Percentiles rank a stretch among this genome's conserved stretches.
phyloP scores from a whole-genome alignment of 2,888 invertebrate species.

The Petrophora chlorosata region DNA sequence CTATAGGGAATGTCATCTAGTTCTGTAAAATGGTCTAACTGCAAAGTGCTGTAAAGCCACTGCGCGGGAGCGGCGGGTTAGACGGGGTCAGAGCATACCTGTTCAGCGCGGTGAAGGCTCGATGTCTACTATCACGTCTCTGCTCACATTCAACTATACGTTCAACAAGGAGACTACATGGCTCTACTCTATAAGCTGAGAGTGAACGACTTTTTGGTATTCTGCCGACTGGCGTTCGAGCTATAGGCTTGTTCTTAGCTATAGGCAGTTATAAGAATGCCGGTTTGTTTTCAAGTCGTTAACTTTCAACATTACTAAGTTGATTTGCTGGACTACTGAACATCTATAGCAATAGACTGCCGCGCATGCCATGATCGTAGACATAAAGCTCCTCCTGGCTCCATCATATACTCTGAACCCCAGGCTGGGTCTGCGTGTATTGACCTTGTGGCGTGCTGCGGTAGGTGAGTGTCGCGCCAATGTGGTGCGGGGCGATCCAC shows the following conservation, averaged over 20 bases:
- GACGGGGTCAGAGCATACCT: constrained; percentile 19
- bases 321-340: too few species aligned
- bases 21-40: constrained; percentile 10
- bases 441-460: constrained; percentile 90
- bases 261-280: too few species aligned
- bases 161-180: too few species aligned
- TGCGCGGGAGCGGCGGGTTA: constrained; percentile 29
- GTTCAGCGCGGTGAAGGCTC: neutral
- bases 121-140: constrained; percentile 9
- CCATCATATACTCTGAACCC: constrained; percentile 18
- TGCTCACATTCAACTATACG: too few species aligned
- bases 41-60: constrained; percentile 28
- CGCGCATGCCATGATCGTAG: too few species aligned
- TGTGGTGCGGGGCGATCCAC: constrained; percentile 88
- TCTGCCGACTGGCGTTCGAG: too few species aligned
- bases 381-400: neutral
- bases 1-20: constrained; percentile 2
- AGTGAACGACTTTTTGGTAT: too few species aligned
- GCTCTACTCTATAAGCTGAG: too few species aligned
- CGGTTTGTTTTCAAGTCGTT: too few species aligned
- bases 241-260: too few species aligned
- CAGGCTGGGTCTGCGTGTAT: constrained; percentile 70
- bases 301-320: too few species aligned
- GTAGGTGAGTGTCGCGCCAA: constrained; percentile 91
- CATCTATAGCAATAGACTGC: too few species aligned